Conservation (phyloP, 1,140 invertebrate species). For the Lordiphosa clarofinis region DNA sequence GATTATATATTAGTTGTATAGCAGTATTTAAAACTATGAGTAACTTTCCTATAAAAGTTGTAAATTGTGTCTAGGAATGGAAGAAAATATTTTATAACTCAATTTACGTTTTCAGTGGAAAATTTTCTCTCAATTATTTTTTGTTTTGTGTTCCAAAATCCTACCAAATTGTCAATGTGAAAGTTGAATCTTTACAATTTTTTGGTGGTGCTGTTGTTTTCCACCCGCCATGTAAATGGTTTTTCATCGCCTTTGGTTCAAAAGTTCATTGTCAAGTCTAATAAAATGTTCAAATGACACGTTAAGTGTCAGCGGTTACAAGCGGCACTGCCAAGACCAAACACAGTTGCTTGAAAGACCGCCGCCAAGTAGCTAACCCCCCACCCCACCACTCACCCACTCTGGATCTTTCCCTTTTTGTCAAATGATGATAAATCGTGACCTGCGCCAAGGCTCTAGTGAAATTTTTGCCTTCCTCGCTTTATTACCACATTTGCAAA, state of each 20-base stretch:
- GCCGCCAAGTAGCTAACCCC: constrained; percentile 19
- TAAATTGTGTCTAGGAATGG: too few relatives aligned
- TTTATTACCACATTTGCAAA: constrained; percentile 1
- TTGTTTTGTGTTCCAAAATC: constrained; percentile 12
- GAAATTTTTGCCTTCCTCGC: constrained; percentile 52
- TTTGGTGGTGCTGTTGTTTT: constrained; percentile 12
- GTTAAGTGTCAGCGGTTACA: constrained; percentile 71
- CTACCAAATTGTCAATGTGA: constrained; percentile 45
- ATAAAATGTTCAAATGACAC: constrained; percentile 76
- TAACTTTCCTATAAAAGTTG: too few relatives aligned
- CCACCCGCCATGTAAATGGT: constrained; percentile 36
- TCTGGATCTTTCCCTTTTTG: constrained; percentile 35
- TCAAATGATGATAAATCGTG: constrained; percentile 78
- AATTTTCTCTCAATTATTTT: background rate
- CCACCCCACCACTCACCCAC: constrained; percentile 2
- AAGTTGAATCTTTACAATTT: constrained; percentile 35
- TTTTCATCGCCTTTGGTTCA: constrained; percentile 36
- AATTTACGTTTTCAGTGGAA: too few relatives aligned
- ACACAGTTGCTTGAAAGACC: constrained; percentile 41
- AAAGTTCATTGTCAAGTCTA: constrained; percentile 76
- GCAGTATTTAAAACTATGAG: too few relatives aligned
- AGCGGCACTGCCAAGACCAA: constrained; percentile 29
- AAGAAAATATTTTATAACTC: too few relatives aligned
- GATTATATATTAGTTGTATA: too few relatives aligned
- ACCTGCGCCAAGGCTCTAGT: constrained; percentile 52